Evolutionary conservation across 2,797 vertebrate species (phyloP).

Genomic region (Carduelis carduelis): DNA sequence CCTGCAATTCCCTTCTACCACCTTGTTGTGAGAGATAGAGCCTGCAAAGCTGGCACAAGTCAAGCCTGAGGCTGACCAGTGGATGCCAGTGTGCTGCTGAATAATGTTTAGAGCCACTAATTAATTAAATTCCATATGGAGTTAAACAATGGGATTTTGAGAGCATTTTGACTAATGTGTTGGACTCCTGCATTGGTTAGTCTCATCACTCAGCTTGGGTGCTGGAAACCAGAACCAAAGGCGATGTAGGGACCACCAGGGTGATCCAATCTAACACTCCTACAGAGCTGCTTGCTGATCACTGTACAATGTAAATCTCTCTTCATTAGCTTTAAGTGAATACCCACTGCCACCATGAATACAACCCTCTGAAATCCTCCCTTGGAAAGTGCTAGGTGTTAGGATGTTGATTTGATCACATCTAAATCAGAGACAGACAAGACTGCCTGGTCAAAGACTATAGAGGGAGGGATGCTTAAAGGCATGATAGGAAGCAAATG

Average conservation of each 20-base stretch:
- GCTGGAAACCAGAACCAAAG: neutral
- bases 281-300: neutral
- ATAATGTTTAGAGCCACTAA: neutral
- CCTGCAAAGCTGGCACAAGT: neutral
- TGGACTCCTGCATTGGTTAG: neutral
- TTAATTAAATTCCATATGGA: neutral
- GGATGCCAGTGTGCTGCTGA: neutral
- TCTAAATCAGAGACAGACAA: neutral
- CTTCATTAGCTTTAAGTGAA: neutral
- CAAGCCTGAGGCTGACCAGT: neutral
- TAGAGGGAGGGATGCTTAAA: neutral
- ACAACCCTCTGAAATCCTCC: neutral
- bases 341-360: neutral
- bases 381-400: neutral
- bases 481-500: neutral
- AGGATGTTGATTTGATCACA: neutral
- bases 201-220: neutral
- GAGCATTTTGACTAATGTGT: neutral
- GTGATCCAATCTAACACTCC: neutral
- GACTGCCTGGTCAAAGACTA: neutral
- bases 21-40: neutral
- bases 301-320: neutral
- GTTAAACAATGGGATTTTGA: neutral
- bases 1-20: fast-evolving
- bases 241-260: neutral